A percentile compares a stretch with the other conserved stretches of the same genome.
These are phyloP conservation scores for Phania funesta DNA, from an alignment of 2,888 invertebrate species.

Conservation along the genomic window DNA sequence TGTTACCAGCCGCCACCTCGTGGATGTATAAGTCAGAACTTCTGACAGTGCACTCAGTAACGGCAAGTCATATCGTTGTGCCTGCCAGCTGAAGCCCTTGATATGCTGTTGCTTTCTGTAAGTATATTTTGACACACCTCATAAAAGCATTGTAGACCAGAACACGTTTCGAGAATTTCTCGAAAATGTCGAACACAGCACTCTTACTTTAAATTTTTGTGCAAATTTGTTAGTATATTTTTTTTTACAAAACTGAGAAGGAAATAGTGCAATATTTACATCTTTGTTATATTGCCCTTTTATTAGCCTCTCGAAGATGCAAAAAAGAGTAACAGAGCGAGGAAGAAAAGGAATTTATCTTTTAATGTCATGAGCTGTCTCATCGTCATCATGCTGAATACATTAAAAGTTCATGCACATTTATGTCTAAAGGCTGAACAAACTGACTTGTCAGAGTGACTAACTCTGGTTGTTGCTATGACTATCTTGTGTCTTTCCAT, in stretches of 20 bases:
- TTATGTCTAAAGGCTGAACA: conserved; percentile 1
- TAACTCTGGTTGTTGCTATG: conserved; percentile 14
- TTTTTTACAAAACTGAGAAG: neutral
- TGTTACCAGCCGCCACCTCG: too few species aligned
- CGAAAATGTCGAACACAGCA: too few species aligned
- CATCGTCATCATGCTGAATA: neutral
- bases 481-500: conserved; percentile 9
- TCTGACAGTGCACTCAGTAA: too few species aligned
- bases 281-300: conserved; percentile 31
- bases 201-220: neutral
- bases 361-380: neutral
- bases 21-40: too few species aligned
- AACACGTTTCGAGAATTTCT: too few species aligned
- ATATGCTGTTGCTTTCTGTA: too few species aligned
- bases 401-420: neutral
- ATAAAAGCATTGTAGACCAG: too few species aligned
- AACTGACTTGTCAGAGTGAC: neutral
- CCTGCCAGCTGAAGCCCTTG: too few species aligned
- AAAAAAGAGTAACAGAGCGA: too few species aligned
- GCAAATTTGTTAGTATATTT: neutral
- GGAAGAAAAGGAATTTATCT: too few species aligned
- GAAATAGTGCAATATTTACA: conserved; percentile 21
- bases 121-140: too few species aligned
- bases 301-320: conserved; percentile 5
- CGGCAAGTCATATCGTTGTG: too few species aligned